Evolutionary conservation across 2,797 vertebrate species (phyloP), one percentile per base, ranked within the genome.

Genomic region (Catostomus latipinnis): DNA sequence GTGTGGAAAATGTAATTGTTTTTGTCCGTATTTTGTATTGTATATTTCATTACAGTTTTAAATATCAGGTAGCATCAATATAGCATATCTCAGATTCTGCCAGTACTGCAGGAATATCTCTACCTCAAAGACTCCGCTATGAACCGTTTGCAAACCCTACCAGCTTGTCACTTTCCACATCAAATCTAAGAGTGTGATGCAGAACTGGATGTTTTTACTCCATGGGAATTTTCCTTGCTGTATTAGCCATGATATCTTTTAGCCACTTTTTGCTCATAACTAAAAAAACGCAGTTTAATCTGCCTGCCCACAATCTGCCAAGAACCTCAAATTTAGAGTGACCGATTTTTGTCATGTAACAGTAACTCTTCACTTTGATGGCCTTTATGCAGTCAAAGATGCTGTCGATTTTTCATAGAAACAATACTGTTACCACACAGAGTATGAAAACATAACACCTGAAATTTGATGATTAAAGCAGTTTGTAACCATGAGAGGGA

Each of bases 121-220:
- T 86, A 83, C 84, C 84, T 82, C 82, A 82, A 1, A 74, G 13
- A 72, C 34, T 34, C 34, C 4, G 34, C 11, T 18, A 3, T 2
- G 16, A 60, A 43, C 8, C 1, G 16, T 57, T 43, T 60, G 6
- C 46, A 62, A 50, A 18, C 54, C 50, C 34, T 34, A 2, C 34
- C 11, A 14, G 22, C 63, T 75, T 7, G 22, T 49, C 4, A 12
- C 34, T 43, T 43, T 68, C 60, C 22, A 58, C 45, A 34, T 46
- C 43, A 65, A 54, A 76, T 76, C 46, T 69, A 67, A 4, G 6
- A 46, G 65, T 77, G 18, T 49, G 6, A 76, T 46, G 62, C 48
- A 67, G 43, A 67, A 22, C 61, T 14, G 48, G 62, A 8, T 8
- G 10, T 46, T 45, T 16, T 43, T 34, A 34, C 34, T 34, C 34